These are phyloP conservation scores for Philopedon plagiatum DNA, from an alignment of 2,888 invertebrate genomes.

Conservation along the genomic window DNA sequence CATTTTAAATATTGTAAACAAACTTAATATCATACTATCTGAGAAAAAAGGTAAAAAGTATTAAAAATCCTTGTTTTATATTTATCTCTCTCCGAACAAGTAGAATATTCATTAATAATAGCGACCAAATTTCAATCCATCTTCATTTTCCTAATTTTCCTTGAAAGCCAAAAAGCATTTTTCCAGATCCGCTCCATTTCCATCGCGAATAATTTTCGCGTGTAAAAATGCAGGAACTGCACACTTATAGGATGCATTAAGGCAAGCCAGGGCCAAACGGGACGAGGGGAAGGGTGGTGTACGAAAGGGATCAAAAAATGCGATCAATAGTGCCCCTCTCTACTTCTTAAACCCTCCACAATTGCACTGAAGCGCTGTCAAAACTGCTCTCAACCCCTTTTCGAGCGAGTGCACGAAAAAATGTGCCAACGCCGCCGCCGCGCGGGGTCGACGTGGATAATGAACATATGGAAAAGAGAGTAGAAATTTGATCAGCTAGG, in stretches of 20 bases:
- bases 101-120: background rate
- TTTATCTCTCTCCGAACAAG: too few relatives aligned
- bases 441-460: constrained; percentile 10
- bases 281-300: constrained; percentile 51
- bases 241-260: constrained; percentile 62
- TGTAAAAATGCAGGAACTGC: constrained; percentile 63
- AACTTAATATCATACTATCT: too few relatives aligned
- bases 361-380: constrained; percentile 69
- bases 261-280: constrained; percentile 55
- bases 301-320: constrained; percentile 69
- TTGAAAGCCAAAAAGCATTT: constrained; percentile 23
- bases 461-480: constrained; percentile 14
- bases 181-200: constrained; percentile 22
- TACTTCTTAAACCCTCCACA: constrained; percentile 70
- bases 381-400: constrained; percentile 63
- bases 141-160: constrained; percentile 22
- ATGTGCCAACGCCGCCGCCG: constrained; percentile 43
- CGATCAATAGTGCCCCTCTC: constrained; percentile 69
- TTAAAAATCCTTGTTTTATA: too few relatives aligned
- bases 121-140: background rate
- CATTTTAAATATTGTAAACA: too few relatives aligned
- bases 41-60: too few relatives aligned
- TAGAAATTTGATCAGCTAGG: background rate
- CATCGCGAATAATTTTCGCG: constrained; percentile 55
- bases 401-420: constrained; percentile 46